These are phyloP conservation scores for Bombus pascuorum DNA, from an alignment of 1,140 invertebrate species.

Conservation along the genomic window DNA sequence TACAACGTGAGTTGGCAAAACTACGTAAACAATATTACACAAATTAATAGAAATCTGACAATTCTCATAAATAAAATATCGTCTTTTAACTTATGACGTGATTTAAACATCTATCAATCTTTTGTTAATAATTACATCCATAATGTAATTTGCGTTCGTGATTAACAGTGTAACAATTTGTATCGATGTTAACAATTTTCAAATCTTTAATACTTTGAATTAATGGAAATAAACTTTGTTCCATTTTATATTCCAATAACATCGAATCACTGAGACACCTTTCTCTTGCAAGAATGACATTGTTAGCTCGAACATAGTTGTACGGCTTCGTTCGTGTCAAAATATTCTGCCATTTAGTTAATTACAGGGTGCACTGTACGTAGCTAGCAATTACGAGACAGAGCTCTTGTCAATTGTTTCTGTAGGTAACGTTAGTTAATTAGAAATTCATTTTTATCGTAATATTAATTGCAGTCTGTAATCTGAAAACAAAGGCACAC, in stretches of 20 bases:
- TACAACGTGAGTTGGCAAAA: not conserved
- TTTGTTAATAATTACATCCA: not conserved
- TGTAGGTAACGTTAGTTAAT: not conserved
- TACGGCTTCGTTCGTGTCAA: not conserved
- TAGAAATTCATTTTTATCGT: not conserved
- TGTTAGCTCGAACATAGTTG: not conserved
- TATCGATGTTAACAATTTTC: not conserved
- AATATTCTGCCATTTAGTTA: not conserved
- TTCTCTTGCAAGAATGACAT: not conserved
- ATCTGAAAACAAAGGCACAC: not conserved
- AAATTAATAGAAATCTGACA: not conserved
- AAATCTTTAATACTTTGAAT: not conserved
- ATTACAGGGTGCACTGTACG: not conserved
- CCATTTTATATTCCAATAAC: not conserved
- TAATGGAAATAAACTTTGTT: not conserved
- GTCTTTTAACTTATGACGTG: too few relatives aligned
- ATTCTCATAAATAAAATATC: too few relatives aligned
- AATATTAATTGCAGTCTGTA: not conserved
- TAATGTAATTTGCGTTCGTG: not conserved
- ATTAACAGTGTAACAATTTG: not conserved
- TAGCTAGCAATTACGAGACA: not conserved
- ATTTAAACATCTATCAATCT: too few relatives aligned
- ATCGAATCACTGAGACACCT: not conserved
- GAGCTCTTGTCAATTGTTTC: not conserved
- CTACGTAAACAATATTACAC: too few relatives aligned